Base-by-base conservation (phyloP, 2,797 vertebrate species). In the Clarias fuscus region DNA sequence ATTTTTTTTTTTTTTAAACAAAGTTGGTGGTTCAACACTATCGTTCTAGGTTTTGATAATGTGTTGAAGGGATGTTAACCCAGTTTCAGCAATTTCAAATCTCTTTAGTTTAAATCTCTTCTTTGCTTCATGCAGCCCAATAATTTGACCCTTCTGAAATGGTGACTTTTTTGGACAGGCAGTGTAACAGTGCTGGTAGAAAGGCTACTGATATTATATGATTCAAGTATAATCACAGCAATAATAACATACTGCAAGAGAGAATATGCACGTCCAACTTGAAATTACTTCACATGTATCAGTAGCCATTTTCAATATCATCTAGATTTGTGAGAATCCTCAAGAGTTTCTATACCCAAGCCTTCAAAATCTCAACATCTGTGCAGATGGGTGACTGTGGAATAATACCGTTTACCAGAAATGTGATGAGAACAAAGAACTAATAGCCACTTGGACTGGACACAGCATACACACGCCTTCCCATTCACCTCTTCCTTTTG, bases 401-500 rank as follows among this genome's bases (percentile, higher is more conserved):
- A 56, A 82, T n/a, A 65, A 77, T n/a, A 65, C 10, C 22, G 5
- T 40, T 65, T 43, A 80, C 4, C 61, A 85, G 85, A 82, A 37
- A 84, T 43, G 33, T 27, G 70, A n/a, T 40, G 48, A 78, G 72
- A 80, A 85, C 70, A 78, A 88, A 84, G 33, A 88, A 27, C 75
- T 43, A 61, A 85, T 71, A 22, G 78, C 79, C 82, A 76, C 79
- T 85, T 68, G 53, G 77, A 68, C 30, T 81, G 86, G 48, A 79
- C 62, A 81, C 33, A 20, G 65, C 78, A 61, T 27, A 75, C 75
- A 84, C 83, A 88, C 37, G 56, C 83, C 80, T 85, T 64, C 76
- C 82, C n/a, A 83, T 73, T 89, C 80, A 88, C 71, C 40, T 88
- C 86, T 85, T 89, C 65, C 83, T 82, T 88, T 88, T 85, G 84